Base-by-base conservation (phyloP, 92 coral and sea anemone species). In the Parazoanthus swiftii region DNA sequence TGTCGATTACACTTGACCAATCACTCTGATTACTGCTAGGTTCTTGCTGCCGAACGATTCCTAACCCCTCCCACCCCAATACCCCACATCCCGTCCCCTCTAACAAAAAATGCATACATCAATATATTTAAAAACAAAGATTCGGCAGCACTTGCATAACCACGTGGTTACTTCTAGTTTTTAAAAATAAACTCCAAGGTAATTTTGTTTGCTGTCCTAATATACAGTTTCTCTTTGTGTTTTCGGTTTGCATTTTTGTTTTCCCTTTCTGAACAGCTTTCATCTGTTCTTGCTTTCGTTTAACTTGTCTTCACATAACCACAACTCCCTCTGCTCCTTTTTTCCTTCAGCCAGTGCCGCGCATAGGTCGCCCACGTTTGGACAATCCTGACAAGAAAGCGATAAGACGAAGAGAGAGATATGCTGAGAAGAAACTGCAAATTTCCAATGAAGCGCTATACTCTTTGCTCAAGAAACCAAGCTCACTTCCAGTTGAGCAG, bases 291-390 rank as follows among this genome's bases (percentile, higher is more conserved):
- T n/a, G 33, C 13, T 38, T 25, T 46, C 18, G 8, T 74, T 26
- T 74, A 4, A 13, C 37, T 29, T 2, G 14, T 20, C 6, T 20
- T 33, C 16, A 35, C 20, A 39, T 74, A 23, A 16, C 5, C 8
- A 23, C 13, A 21, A 1, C 82, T 42, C 16, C 11, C 3, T 65
- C 37, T 82, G 50, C n/a, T 70, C 1, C 72, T 58, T 43, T 71
- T 51, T 29, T 26, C 8, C 39, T 44, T 25, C 79, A 84, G 87
- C 79, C 87, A 18, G 46, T 29, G 16, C 26, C 79, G 4, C 33
- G 43, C 77, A 71, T 71, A 26, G 87, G 87, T 29, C 87, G 87
- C 37, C 87, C 87, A 71, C 87, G 38, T 25, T 15, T n/a, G 56
- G 54, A 26, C 26, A 71, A 70, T 71, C 68, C 87, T 70, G 74